Conservation (phyloP, 2,113 vertebrate species). For the Nycticebus coucang region DNA sequence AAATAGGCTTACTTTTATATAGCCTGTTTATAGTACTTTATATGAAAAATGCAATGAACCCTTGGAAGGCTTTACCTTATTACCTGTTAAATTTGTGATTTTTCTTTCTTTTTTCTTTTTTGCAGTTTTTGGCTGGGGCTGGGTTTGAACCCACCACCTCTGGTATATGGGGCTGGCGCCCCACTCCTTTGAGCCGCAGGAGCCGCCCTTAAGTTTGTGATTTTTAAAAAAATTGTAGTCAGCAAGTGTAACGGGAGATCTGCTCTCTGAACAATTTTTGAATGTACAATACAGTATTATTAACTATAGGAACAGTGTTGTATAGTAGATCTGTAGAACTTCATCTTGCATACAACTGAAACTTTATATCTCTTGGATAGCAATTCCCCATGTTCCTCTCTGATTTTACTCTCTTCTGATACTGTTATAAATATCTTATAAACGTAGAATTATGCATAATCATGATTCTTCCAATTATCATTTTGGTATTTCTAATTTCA, state of each 20-base stretch:
- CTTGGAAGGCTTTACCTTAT: neutral
- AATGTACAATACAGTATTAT: neutral
- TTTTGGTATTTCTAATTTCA: neutral
- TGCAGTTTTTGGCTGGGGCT: too few relatives aligned
- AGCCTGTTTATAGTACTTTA: neutral
- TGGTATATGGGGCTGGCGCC: too few relatives aligned
- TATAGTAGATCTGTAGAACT: neutral
- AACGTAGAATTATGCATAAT: neutral
- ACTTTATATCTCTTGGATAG: neutral
- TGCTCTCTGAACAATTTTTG: neutral
- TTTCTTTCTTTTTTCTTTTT: neutral
- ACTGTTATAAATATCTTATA: neutral
- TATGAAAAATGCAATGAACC: neutral
- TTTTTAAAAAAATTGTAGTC: neutral
- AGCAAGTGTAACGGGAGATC: neutral
- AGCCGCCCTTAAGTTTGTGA: too few relatives aligned
- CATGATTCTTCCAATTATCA: neutral
- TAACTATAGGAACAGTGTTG: neutral
- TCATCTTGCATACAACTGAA: neutral
- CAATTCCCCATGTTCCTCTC: neutral
- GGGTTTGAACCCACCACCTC: too few relatives aligned
- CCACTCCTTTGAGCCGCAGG: too few relatives aligned
- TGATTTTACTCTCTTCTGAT: too few relatives aligned
- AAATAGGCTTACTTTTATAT: neutral
- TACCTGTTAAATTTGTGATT: neutral